Evolutionary conservation across 2,797 vertebrate genomes (phyloP), one percentile per base, ranked within the genome.

Genomic region (Pteronotus mesoamericanus): DNA sequence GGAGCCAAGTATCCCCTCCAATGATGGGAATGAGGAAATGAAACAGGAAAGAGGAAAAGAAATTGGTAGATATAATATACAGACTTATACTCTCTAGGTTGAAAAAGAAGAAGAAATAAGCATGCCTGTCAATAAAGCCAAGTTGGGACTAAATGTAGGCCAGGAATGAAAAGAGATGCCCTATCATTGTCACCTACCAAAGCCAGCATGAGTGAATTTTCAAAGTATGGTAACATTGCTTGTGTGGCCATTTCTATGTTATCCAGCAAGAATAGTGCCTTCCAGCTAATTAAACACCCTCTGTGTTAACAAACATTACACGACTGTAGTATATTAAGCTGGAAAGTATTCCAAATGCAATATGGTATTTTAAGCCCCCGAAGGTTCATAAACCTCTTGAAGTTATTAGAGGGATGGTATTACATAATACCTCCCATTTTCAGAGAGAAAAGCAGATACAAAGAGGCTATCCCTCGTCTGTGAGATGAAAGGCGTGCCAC

Each of bases 71-170:
- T 57, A 94, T 53, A 88, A 16, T 85, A 37, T 15, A 59, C 39
- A 74, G 59, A 21, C 29, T 89, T 86, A 11, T 66, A 44, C 82
- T 96, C 64, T 94, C 71, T 51, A 78, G 87, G 88, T 12, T 87
- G 61, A 79, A 84, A 92, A 75, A 71, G 61, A 83, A 59, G 83
- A 87, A 92, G 88, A 92, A 96, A 94, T 66, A 39, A 93, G 16
- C 39, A 51, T 85, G 15, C 24, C 42, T 90, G 46, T 44, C 78
- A 64, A 51, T 69, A 61, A 92, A 55, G 9, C 42, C 29, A 89
- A 86, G 24, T 11, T 26, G 53, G 59, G 48, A 39, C 59, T 84
- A 64, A 93, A 57, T 80, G 29, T 32, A 95, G 53, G 18, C 80
- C n/a, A 68, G 55, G 94, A 75, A 91, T 29, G 18, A 87, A 92